Percentiles rank a stretch among this genome's conserved stretches.
Evolutionary conservation across 2,797 vertebrate species (phyloP).

Genomic region (Crenichthys baileyi): DNA sequence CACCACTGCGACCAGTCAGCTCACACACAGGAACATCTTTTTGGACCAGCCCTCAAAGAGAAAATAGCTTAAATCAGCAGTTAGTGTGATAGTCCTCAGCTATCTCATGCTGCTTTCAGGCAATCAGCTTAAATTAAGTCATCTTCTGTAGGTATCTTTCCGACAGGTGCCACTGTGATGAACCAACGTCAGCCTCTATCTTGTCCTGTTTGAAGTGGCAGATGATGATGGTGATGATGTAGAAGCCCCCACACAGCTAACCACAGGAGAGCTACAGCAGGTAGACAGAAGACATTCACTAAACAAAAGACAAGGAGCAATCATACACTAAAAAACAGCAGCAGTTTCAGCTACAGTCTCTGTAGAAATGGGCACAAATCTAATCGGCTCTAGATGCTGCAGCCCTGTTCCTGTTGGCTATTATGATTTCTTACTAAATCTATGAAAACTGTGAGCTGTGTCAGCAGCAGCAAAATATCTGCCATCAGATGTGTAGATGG

Average conservation of each 20-base stretch:
- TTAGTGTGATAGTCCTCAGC: conserved; percentile 34
- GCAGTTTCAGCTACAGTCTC: conserved; percentile 17
- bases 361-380: conserved; percentile 3
- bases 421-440: conserved; percentile 32
- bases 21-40: conserved; percentile 55
- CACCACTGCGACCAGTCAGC: conserved; percentile 69
- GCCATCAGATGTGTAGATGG: conserved; percentile 28
- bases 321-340: background rate
- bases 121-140: conserved; percentile 38
- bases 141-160: conserved; percentile 50
- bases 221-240: conserved; percentile 47
- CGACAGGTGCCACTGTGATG: conserved; percentile 47
- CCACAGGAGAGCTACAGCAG: conserved; percentile 58
- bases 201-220: conserved; percentile 58
- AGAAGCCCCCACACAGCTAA: conserved; percentile 41
- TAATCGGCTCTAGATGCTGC: conserved; percentile 8
- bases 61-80: conserved; percentile 55
- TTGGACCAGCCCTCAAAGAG: conserved; percentile 37
- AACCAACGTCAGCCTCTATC: conserved; percentile 38
- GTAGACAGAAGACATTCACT: conserved; percentile 48
- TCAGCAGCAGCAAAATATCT: conserved; percentile 19
- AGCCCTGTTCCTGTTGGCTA: conserved; percentile 11
- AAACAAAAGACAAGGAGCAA: conserved; percentile 38
- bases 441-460: conserved; percentile 3
- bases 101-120: conserved; percentile 62